Conservation (phyloP, 2,888 invertebrate species). For the Salticus scenicus region DNA sequence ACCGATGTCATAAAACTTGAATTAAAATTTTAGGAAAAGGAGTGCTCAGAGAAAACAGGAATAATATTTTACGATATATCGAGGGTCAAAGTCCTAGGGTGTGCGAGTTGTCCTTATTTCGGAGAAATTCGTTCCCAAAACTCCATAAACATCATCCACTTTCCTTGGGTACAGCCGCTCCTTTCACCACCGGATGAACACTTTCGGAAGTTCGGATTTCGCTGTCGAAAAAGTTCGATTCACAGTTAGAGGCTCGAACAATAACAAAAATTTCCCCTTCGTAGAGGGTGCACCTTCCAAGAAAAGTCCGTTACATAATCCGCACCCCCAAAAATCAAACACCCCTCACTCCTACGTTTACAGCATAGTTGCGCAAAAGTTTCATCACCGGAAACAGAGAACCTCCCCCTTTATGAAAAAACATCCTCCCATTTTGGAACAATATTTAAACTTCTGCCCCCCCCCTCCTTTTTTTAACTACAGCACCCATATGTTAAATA, state of each 20-base stretch:
- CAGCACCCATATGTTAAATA: constrained; percentile 58
- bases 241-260: neutral
- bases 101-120: neutral
- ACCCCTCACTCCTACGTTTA: constrained; percentile 67
- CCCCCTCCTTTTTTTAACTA: neutral
- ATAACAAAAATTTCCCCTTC: neutral
- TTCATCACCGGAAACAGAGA: constrained; percentile 48
- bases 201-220: constrained; percentile 27
- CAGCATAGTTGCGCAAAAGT: constrained; percentile 60
- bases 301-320: constrained; percentile 58
- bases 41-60: too few relatives aligned
- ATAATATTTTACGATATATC: neutral
- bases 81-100: neutral
- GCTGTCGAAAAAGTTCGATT: constrained; percentile 8
- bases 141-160: constrained; percentile 3
- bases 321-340: constrained; percentile 45
- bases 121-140: neutral
- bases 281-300: constrained; percentile 5
- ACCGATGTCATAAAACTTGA: too few relatives aligned
- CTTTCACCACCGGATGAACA: neutral
- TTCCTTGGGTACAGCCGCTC: neutral
- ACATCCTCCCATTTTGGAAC: constrained; percentile 43
- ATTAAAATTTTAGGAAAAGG: too few relatives aligned
- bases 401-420: constrained; percentile 28
- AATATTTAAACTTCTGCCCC: constrained; percentile 60